These are phyloP conservation scores for Psix sp. DNA, from an alignment of 1,140 invertebrate species.

Conservation along the genomic window DNA sequence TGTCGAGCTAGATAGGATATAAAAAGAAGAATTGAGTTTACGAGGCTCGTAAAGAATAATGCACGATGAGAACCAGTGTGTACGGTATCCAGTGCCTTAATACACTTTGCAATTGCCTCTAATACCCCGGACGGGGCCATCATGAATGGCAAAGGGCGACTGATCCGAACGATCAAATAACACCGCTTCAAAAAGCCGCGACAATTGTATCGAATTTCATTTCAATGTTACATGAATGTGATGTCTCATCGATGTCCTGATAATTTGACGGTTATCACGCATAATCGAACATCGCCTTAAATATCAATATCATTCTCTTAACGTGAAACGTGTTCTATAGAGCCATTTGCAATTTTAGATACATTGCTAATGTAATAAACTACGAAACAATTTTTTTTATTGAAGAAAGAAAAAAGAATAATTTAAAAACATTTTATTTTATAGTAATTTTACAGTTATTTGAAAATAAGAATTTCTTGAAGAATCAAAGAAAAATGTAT, in stretches of 20 bases:
- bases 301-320: constrained; percentile 15
- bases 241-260: not conserved
- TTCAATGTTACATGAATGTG: constrained; percentile 18
- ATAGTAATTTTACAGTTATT: no score
- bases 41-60: constrained; percentile 42
- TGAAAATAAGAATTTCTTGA: no score
- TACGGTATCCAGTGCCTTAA: constrained; percentile 27
- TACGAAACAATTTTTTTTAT: no score
- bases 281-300: constrained; percentile 41
- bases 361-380: constrained; percentile 17
- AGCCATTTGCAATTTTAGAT: constrained; percentile 49
- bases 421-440: no score
- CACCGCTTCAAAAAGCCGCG: not conserved
- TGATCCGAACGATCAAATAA: constrained; percentile 10
- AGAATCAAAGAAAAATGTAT: no score
- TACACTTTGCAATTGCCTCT: constrained; percentile 22
- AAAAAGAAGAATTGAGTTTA: constrained; percentile 38
- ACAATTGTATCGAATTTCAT: constrained; percentile 22
- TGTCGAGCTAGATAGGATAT: no score
- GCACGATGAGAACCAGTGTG: constrained; percentile 27
- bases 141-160: constrained; percentile 21
- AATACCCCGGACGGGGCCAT: constrained; percentile 7
- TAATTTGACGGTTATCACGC: constrained; percentile 31
- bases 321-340: constrained; percentile 15
- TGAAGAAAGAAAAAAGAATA: no score